These are phyloP conservation scores for Acronicta alni DNA, from an alignment of 2,888 invertebrate species.

Conservation along the genomic window DNA sequence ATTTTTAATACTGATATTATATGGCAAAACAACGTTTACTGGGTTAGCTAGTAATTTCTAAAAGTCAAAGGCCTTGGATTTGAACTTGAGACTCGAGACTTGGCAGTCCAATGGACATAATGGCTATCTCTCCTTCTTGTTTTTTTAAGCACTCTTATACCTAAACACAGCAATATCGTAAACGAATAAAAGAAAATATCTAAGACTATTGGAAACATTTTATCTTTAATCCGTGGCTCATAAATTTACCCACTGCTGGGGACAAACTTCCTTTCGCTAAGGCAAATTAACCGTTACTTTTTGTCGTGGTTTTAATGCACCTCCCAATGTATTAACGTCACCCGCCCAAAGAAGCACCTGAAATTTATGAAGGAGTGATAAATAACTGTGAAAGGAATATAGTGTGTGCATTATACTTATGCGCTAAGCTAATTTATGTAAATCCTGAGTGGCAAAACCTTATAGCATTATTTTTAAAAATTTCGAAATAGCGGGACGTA, in stretches of 20 bases:
- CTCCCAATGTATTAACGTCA: not conserved
- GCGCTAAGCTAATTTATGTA: not conserved
- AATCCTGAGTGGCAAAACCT: constrained; percentile 2
- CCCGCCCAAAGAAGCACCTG: not conserved
- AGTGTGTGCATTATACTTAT: not conserved
- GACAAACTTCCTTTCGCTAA: not conserved
- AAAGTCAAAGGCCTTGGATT: no score
- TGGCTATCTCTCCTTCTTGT: no score
- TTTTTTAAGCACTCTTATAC: no score
- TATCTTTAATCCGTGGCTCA: not conserved
- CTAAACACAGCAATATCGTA: not conserved
- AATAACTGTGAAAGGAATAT: not conserved
- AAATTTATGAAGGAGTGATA: constrained; percentile 2
- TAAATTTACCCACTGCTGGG: not conserved
- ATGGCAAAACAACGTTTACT: no score
- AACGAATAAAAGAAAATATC: not conserved
- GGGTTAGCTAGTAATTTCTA: no score
- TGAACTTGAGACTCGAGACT: no score
- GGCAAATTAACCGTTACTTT: not conserved
- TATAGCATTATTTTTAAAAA: not conserved
- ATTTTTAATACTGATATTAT: no score
- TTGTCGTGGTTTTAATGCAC: not conserved
- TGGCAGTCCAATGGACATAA: no score
- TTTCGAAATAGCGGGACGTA: not conserved
- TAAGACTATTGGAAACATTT: not conserved